These are phyloP conservation scores for Ephydatia muelleri DNA, from an alignment of 37 sponge, comb jelly and placozoan species.

Conservation along the genomic window DNA sequence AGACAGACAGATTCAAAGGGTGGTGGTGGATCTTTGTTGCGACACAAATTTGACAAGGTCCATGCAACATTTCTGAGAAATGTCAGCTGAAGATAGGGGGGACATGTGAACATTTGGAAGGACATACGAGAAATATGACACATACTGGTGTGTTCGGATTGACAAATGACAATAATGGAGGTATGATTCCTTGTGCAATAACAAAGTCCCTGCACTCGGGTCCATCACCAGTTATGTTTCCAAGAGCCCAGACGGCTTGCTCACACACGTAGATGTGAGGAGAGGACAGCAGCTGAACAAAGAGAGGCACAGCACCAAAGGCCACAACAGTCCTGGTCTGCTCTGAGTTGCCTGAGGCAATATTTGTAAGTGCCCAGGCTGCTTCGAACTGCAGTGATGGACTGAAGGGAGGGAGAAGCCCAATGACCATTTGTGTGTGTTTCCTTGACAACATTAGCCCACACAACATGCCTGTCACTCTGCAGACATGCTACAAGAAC, in stretches of 20 bases:
- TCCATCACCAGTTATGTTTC: constrained; percentile 91
- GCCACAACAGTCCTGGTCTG: constrained; percentile 87
- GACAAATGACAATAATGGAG: constrained; percentile 76
- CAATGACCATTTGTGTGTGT: neutral
- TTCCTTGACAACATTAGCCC: neutral
- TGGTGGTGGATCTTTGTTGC: constrained; percentile 94
- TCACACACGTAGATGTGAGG: constrained; percentile 67
- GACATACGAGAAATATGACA: neutral
- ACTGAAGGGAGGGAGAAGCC: constrained; percentile 29
- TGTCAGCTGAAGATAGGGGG: constrained; percentile 42
- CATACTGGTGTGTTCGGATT: constrained; percentile 63
- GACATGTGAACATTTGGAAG: neutral
- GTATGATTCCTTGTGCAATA: constrained; percentile 79
- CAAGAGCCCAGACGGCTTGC: constrained; percentile 96
- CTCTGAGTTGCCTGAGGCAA: constrained; percentile 91
- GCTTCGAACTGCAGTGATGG: constrained; percentile 92
- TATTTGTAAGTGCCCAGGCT: constrained; percentile 97
- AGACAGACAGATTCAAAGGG: constrained; percentile 79
- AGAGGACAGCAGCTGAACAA: constrained; percentile 68
- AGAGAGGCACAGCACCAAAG: constrained; percentile 83
- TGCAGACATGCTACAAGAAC: constrained; percentile 68
- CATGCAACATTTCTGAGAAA: constrained; percentile 87
- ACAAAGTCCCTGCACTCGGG: constrained; percentile 86
- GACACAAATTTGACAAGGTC: constrained; percentile 93
- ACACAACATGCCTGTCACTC: constrained; percentile 53